Conservation (phyloP, 2,888 invertebrate species). For the Malacosoma neustria region DNA sequence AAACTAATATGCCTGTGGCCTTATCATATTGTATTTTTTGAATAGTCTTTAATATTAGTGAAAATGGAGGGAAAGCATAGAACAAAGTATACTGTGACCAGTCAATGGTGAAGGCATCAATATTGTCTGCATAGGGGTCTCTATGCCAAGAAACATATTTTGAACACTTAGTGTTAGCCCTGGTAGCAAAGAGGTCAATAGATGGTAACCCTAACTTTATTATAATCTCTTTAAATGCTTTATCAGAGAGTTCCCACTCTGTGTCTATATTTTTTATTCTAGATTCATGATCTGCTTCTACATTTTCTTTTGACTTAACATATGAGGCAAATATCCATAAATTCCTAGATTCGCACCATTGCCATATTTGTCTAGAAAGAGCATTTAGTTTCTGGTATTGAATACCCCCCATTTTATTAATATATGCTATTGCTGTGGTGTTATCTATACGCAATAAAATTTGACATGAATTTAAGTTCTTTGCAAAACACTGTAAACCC, state of each 20-base stretch:
- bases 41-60: neutral
- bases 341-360: constrained; percentile 9
- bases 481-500: neutral
- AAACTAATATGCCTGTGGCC: constrained; percentile 15
- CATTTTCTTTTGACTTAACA: constrained; percentile 6
- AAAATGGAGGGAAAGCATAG: neutral
- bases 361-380: constrained; percentile 8
- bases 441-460: constrained; percentile 12
- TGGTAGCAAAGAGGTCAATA: constrained; percentile 13
- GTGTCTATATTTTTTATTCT: constrained; percentile 5
- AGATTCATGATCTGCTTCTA: constrained; percentile 10
- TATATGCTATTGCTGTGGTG: constrained; percentile 12
- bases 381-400: constrained; percentile 9
- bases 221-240: constrained; percentile 6
- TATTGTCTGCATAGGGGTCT: constrained; percentile 9
- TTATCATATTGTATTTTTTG: constrained; percentile 6
- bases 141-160: constrained; percentile 13
- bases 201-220: constrained; percentile 7
- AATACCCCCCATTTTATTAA: constrained; percentile 12
- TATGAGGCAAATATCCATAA: constrained; percentile 8
- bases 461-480: neutral
- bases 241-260: constrained; percentile 11
- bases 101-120: constrained; percentile 9
- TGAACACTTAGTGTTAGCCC: constrained; percentile 9
- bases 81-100: neutral